phyloP scores from a whole-genome alignment of 2,797 vertebrate species.

The Silurus lanzhouensis region DNA sequence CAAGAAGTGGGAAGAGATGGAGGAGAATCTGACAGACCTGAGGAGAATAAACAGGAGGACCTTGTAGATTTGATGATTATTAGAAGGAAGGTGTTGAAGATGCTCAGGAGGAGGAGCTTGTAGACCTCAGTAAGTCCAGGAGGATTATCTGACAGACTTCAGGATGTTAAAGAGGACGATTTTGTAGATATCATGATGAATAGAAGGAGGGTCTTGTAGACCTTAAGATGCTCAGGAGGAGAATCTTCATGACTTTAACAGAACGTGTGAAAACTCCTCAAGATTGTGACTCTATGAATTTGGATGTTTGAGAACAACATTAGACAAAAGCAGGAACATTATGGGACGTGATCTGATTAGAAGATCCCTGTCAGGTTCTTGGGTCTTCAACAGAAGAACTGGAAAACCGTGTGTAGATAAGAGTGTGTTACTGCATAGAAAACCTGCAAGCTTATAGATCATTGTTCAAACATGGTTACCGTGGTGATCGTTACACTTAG shows the following conservation, averaged over 20 bases:
- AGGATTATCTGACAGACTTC: no score
- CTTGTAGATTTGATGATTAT: no score
- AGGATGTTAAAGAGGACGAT: no score
- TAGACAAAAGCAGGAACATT: background rate
- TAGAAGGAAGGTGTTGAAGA: no score
- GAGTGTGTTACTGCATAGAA: background rate
- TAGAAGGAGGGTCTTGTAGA: background rate
- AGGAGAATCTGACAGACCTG: background rate
- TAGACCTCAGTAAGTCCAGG: no score
- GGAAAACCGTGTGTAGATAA: background rate
- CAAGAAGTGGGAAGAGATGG: background rate
- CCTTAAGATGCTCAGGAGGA: background rate
- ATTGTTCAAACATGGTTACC: background rate
- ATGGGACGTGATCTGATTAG: background rate
- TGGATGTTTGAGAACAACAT: background rate
- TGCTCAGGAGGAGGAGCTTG: no score
- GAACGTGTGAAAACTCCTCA: no score
- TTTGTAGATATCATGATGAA: no score
- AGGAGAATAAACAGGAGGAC: no score
- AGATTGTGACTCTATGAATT: background rate
- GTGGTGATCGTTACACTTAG: background rate
- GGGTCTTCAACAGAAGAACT: background rate
- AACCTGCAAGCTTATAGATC: background rate
- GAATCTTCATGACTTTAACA: background rate
- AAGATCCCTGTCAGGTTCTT: background rate